Base-by-base conservation (phyloP, 2,113 vertebrate species). In the Isurus oxyrinchus region DNA sequence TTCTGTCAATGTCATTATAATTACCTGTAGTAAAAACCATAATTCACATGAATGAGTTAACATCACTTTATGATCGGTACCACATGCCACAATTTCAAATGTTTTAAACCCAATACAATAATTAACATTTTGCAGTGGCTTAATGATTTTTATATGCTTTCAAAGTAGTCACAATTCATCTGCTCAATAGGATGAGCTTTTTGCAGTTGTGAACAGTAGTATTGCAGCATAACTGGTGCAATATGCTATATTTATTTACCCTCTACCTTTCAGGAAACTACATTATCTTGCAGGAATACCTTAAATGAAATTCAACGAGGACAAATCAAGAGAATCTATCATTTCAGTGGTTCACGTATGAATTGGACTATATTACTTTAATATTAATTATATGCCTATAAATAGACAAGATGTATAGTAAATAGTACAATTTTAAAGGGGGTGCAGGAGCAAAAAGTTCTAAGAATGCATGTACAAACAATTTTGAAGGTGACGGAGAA, bases 61-160 rank as follows among this genome's bases (percentile, higher is more conserved):
- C 59, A 49, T 59, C 44, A 40, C 49, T 94, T 61, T 31, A 72
- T 72, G 44, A 25, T 35, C 67, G 3, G 44, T 95, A 35, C 3
- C 66, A 72, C 27, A 27, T 72, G 67, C 11, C 44, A 53, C 67
- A 72, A 95, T 72, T 95, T 35, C 94, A 55, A 72, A 95, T 49
- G 66, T 67, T 95, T 49, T 31, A 95, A 69, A 59, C 25, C 10
- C n/a, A 19, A 69, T 95, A 72, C 25, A 72, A 72, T 72, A 95
- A 76, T 95, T 72, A 95, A 95, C 25, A 95, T 95, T 95, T 95
- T 72, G 67, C 94, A 72, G 19, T 53, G 66, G 14, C 35, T 95
- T n/a, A 91, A 8, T n/a, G 31, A 35, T 14, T 91, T 90, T 91
- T 91, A 35, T 31, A 61, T 19, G 49, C 31, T 35, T 11, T 35